Base-by-base conservation (phyloP, 2,113 vertebrate species). In the Tauraco erythrolophus region DNA sequence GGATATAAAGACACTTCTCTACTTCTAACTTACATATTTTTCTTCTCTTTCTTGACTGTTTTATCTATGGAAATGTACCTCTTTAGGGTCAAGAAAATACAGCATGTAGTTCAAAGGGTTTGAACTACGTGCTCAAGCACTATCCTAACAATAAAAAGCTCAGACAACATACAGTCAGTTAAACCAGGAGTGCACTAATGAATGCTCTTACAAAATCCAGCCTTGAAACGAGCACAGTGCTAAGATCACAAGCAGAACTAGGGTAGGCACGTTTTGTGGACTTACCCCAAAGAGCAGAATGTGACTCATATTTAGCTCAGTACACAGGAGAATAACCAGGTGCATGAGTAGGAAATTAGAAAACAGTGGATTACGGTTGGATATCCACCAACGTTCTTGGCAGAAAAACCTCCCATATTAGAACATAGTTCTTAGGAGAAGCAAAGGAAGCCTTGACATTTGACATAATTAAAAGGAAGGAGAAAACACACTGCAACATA, bases 391-490 rank as follows among this genome's bases (percentile, higher is more conserved):
- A 76, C 41, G 31, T 88, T 57, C 75, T 68, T 83, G 74, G 75
- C 62, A 93, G 53, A 83, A 89, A 37, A 79, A 33, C 58, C 74
- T 83, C 48, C 31, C 41, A 9, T 31, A 75, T 69, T 51, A 85
- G n/a, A 85, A 83, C 92, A 88, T 0, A 62, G 39, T 41, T 85
- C 62, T 83, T 74, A 72, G 66, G 84, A 89, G 76, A 94, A 89
- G 65, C 48, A 94, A 76, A 94, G 70, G 77, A 96, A 94, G 69
- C 14, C 61, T 57, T 85, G 54, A 85, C 50, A 83, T 93, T 85
- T 93, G 78, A 90, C 66, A 79, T 35, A 83, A 89, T 94, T 85
- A 80, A 94, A 95, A 80, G 46, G 39, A 84, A 94, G 45, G 50
- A 66, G 57, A 84, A 96, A 88, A 83, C 27, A 64, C 45, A 41